phyloP scores from a whole-genome alignment of 2,888 invertebrate species.

The Hirtodrosophila duncani region DNA sequence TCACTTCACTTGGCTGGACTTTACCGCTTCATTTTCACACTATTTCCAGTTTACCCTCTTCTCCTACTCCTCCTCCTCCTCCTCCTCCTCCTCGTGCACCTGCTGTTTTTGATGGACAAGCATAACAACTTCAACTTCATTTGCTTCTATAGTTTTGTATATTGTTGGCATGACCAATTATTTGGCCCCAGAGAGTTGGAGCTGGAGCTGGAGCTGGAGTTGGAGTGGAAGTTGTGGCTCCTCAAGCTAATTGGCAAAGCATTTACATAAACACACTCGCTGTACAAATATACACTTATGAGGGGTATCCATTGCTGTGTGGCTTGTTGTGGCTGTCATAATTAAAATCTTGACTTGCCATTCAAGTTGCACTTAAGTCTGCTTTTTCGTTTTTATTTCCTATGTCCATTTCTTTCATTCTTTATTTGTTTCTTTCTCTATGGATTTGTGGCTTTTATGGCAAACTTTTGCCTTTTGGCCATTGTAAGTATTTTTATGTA shows the following conservation, averaged over 20 bases:
- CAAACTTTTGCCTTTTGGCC: too few species aligned
- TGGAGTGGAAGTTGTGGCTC: too few species aligned
- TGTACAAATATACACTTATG: constrained; percentile 1
- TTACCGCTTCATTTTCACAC: background rate
- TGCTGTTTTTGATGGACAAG: constrained; percentile 20
- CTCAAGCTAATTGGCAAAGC: constrained; percentile 6
- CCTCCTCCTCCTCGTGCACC: background rate
- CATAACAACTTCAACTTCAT: too few species aligned
- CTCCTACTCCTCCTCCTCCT: background rate
- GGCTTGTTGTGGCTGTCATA: constrained; percentile 10
- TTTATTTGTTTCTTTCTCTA: background rate
- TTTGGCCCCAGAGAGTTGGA: too few species aligned
- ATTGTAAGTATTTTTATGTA: too few species aligned
- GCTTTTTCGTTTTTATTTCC: background rate
- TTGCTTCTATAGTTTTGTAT: too few species aligned
- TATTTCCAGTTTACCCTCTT: too few species aligned
- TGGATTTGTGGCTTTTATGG: too few species aligned
- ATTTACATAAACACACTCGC: too few species aligned
- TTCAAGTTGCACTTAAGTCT: too few species aligned
- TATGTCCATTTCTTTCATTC: background rate
- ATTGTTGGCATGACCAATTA: constrained; percentile 36
- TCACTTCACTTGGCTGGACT: background rate
- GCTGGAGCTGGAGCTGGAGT: too few species aligned
- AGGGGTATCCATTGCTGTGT: constrained; percentile 6
- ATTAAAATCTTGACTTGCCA: too few species aligned